Conservation (phyloP, 2,888 invertebrate genomes). For the Ectemnius cavifrons region DNA sequence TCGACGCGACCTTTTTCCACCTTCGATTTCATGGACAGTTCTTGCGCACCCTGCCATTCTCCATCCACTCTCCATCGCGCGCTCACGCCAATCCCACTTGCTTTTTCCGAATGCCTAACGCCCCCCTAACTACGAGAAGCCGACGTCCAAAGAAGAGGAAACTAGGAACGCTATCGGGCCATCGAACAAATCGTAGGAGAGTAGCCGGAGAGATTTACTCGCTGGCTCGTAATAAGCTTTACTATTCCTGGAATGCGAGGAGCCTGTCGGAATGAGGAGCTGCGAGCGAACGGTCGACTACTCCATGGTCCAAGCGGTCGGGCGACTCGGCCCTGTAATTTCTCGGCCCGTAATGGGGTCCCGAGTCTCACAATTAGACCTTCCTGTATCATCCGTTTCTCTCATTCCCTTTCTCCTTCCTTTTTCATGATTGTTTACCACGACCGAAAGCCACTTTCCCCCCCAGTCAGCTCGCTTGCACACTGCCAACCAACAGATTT, state of each 20-base stretch:
- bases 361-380: conserved; percentile 74
- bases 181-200: conserved; percentile 42
- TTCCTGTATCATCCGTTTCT: conserved; percentile 66
- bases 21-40: conserved; percentile 25
- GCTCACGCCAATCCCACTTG: not conserved
- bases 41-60: not conserved
- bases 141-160: not conserved
- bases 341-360: conserved; percentile 70
- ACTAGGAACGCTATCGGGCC: not conserved
- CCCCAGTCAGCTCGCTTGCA: conserved; percentile 1
- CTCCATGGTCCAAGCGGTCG: conserved; percentile 59
- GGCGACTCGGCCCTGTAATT: conserved; percentile 73
- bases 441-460: conserved; percentile 55
- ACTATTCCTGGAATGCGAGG: conserved; percentile 65
- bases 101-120: not conserved
- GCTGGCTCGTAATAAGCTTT: conserved; percentile 54
- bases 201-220: conserved; percentile 44
- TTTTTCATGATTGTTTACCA: conserved; percentile 53
- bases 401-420: conserved; percentile 28
- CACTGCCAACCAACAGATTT: too few species aligned
- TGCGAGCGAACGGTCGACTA: conserved; percentile 31
- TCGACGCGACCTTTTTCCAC: conserved; percentile 27
- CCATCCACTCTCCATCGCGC: not conserved
- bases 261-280: conserved; percentile 50
- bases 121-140: not conserved